Conservation (phyloP, 2,113 vertebrate genomes). For the Ia io region DNA sequence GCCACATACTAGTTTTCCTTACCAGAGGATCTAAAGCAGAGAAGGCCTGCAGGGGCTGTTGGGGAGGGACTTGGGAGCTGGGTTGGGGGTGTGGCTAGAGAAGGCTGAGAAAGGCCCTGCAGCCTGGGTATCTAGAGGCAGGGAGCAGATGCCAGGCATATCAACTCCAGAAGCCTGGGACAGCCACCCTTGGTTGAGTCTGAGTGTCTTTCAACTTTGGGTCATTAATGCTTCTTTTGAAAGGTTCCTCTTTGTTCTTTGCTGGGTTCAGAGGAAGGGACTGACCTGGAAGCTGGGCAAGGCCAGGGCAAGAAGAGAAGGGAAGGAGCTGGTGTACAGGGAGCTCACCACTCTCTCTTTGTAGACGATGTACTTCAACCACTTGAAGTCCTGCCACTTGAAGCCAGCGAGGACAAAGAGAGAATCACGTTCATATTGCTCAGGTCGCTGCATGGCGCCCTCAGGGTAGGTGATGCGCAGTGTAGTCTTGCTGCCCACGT, state of each 20-base stretch:
- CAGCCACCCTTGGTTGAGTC: not conserved
- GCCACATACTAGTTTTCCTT: not conserved
- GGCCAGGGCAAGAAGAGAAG: not conserved
- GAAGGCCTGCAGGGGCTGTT: not conserved
- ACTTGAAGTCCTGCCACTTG: slow-evolving; percentile 97
- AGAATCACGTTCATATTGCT: slow-evolving; percentile 94
- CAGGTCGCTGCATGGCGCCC: slow-evolving; percentile 94
- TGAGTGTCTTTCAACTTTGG: not conserved
- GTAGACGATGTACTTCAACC: slow-evolving; percentile 96
- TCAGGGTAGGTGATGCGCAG: slow-evolving; percentile 98
- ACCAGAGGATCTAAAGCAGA: not conserved
- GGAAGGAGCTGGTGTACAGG: not conserved
- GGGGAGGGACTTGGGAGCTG: not conserved
- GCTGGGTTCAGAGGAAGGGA: not conserved
- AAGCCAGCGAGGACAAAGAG: slow-evolving; percentile 97
- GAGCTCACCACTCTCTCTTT: slow-evolving; percentile 95
- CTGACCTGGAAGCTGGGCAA: not conserved
- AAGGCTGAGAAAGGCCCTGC: not conserved
- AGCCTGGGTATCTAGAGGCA: not conserved
- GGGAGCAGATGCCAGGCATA: not conserved
- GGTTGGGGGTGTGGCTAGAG: not conserved
- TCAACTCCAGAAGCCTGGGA: not conserved
- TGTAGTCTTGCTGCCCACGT: slow-evolving; percentile 97
- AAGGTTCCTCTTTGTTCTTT: not conserved
- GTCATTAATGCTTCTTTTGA: not conserved